A percentile compares a stretch with the other conserved stretches of the same genome.
phyloP scores from a whole-genome alignment of 2,113 vertebrate genomes.

The Eudorcas thomsonii region DNA sequence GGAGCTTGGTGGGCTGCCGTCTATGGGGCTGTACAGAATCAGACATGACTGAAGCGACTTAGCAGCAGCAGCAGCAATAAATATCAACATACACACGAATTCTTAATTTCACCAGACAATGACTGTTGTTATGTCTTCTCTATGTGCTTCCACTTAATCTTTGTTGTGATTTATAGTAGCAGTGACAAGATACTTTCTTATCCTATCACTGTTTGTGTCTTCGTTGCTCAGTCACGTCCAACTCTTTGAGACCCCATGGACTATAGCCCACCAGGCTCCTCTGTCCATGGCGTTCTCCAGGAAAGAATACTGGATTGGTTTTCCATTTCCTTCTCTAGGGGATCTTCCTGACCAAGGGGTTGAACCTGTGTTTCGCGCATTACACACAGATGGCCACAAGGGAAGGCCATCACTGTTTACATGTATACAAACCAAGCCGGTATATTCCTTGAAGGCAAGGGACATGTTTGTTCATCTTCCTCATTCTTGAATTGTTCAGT shows the following conservation, averaged over 20 bases:
- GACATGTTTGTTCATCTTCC: neutral
- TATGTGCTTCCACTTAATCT: neutral
- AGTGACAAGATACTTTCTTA: neutral
- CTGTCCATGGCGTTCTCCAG: neutral
- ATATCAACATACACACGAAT: neutral
- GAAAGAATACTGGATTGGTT: neutral
- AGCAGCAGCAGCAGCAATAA: neutral
- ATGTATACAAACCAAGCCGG: neutral
- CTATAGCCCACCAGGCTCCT: neutral
- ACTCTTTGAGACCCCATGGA: neutral
- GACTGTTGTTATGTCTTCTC: neutral
- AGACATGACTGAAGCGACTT: fast-evolving
- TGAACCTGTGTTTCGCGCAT: fast-evolving
- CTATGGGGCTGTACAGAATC: no score
- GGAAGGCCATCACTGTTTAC: neutral
- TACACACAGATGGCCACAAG: neutral
- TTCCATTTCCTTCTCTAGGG: neutral
- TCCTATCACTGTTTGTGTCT: neutral
- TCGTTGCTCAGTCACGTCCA: neutral
- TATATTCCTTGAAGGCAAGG: neutral
- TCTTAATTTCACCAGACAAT: neutral
- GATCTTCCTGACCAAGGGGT: neutral
- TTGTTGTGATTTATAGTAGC: neutral
- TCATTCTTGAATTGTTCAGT: neutral
- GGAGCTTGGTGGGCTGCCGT: no score